phyloP scores from a whole-genome alignment of 1,140 invertebrate genomes.

The Zaprionus kolodkinae region DNA sequence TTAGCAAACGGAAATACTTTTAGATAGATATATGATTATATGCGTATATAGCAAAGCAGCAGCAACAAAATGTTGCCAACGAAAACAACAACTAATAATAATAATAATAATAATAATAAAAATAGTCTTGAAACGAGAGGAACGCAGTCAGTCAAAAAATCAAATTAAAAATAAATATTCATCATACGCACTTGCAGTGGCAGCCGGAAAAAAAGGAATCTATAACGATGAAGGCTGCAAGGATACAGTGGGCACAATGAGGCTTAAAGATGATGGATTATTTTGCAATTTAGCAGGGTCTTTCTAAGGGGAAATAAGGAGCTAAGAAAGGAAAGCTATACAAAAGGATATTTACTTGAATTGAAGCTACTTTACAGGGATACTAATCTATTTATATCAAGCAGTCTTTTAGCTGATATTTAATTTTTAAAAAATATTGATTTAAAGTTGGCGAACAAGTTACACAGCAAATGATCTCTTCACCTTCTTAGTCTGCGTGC shows the following conservation, averaged over 20 bases:
- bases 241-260: no score
- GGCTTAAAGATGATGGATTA: background rate
- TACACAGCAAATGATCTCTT: background rate
- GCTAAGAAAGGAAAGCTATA: background rate
- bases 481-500: background rate
- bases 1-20: slow-evolving; percentile 67
- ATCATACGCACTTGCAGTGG: slow-evolving; percentile 52
- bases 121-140: slow-evolving; percentile 22
- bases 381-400: no score
- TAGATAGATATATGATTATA: slow-evolving; percentile 24
- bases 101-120: slow-evolving; percentile 34
- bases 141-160: slow-evolving; percentile 27
- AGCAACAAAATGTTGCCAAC: slow-evolving; percentile 3
- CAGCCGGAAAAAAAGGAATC: background rate
- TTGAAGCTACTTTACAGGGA: background rate
- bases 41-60: slow-evolving; percentile 13
- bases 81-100: slow-evolving; percentile 24
- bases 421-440: background rate
- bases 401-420: background rate
- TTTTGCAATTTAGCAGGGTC: background rate
- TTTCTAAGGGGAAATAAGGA: background rate
- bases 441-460: background rate
- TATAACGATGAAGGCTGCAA: no score
- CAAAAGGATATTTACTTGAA: background rate
- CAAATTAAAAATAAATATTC: slow-evolving; percentile 52